Percentiles rank a stretch among this genome's conserved stretches.
Conservation (phyloP, 1,140 invertebrate genomes). For the Drepana arcuata region DNA sequence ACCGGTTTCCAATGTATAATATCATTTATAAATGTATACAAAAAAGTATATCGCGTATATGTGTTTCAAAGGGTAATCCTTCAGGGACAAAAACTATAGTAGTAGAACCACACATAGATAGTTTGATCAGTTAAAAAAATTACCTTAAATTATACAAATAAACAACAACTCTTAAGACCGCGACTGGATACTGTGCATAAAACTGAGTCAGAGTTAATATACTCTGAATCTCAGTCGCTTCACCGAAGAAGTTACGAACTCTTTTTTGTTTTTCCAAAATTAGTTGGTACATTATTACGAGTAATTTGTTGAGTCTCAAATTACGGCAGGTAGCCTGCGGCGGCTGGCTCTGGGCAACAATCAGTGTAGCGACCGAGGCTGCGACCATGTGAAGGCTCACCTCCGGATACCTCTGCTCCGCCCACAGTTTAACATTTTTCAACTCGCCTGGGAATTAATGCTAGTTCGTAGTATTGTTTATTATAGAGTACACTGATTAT, state of each 20-base stretch:
- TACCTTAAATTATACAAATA: no score
- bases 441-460: constrained; percentile 47
- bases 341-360: constrained; percentile 39
- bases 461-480: constrained; percentile 52
- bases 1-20: no score
- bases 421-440: constrained; percentile 68
- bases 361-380: constrained; percentile 30
- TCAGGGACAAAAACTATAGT: no score
- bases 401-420: constrained; percentile 30
- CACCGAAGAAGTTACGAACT: constrained; percentile 16
- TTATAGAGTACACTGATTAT: constrained; percentile 37
- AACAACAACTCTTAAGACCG: no score
- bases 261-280: constrained; percentile 31
- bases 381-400: constrained; percentile 43
- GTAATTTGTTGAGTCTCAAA: constrained; percentile 62
- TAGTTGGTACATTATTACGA: constrained; percentile 65
- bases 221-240: constrained; percentile 13
- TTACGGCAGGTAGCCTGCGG: constrained; percentile 66
- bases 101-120: no score
- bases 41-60: no score
- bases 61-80: no score
- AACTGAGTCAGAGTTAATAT: constrained; percentile 37
- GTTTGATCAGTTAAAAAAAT: no score
- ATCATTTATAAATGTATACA: no score
- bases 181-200: constrained; percentile 1